These are phyloP conservation scores for Corvus moneduloides DNA, from an alignment of 2,113 vertebrate genomes.

Conservation along the genomic window DNA sequence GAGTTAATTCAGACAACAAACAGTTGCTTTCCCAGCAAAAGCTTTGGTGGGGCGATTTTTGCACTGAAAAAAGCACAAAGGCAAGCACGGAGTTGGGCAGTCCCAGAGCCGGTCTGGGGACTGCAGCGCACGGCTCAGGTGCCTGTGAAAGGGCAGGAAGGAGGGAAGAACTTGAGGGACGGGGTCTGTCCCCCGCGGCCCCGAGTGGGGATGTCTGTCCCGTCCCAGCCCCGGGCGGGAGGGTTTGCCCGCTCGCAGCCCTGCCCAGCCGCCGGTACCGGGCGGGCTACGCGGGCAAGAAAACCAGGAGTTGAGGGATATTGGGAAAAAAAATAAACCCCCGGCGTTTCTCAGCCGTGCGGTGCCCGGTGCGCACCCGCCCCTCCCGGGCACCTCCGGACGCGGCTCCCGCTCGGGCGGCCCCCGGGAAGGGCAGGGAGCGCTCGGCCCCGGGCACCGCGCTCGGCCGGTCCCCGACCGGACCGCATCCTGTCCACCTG, in stretches of 20 bases:
- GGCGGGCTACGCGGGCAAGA: neutral
- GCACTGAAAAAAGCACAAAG: rapidly evolving
- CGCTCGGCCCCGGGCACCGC: neutral
- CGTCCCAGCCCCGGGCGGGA: neutral
- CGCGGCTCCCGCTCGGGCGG: neutral
- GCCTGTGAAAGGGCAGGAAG: rapidly evolving
- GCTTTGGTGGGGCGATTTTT: rapidly evolving
- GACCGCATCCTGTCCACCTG: neutral
- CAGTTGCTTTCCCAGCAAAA: neutral
- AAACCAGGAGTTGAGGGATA: neutral
- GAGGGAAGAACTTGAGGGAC: too few relatives aligned
- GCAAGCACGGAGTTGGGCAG: neutral
- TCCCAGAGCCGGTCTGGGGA: neutral
- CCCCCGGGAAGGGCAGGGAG: neutral
- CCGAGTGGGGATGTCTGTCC: neutral
- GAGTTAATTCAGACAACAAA: rapidly evolving
- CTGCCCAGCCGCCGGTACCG: neutral
- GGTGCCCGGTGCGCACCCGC: neutral
- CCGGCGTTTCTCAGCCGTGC: neutral
- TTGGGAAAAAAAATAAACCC: rapidly evolving
- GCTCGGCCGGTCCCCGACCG: neutral
- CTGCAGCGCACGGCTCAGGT: neutral
- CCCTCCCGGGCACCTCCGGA: too few relatives aligned
- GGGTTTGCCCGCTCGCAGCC: neutral
- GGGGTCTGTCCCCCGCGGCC: neutral